A percentile compares a stretch with the other conserved stretches of the same genome.
These are phyloP conservation scores for Aleiodes alternator DNA, from an alignment of 2,888 invertebrate species.

Conservation along the genomic window DNA sequence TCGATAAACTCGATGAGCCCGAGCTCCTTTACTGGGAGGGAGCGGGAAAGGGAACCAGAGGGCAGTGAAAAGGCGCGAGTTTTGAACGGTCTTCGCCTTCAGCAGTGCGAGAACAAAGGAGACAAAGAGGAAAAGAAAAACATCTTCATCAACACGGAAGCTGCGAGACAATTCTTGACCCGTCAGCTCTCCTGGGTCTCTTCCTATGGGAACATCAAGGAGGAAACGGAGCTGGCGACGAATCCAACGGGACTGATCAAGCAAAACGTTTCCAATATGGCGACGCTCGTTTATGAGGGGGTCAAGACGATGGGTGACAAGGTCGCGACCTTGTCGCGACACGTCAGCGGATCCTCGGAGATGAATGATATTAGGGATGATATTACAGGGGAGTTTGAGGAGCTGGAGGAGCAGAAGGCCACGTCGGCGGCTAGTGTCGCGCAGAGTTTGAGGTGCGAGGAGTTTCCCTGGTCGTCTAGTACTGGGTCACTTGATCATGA, in stretches of 20 bases:
- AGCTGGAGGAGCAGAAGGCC: conserved; percentile 63
- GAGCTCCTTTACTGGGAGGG: conserved; percentile 69
- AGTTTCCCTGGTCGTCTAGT: conserved; percentile 82
- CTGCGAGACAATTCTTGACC: conserved; percentile 85
- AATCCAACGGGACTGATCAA: conserved; percentile 77
- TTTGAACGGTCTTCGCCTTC: too few relatives aligned
- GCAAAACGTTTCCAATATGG: conserved; percentile 85
- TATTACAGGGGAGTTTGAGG: conserved; percentile 75
- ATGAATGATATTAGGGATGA: conserved; percentile 78
- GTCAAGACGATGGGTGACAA: conserved; percentile 86
- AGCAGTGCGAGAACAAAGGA: conserved; percentile 67
- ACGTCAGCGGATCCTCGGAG: conserved; percentile 85
- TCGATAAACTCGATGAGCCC: conserved; percentile 79
- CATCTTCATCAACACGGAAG: conserved; percentile 87
- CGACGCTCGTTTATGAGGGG: conserved; percentile 85
- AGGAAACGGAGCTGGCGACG: conserved; percentile 81
- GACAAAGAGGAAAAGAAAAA: conserved; percentile 76
- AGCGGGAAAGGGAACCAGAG: too few relatives aligned
- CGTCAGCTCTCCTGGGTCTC: conserved; percentile 86
- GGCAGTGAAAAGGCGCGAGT: too few relatives aligned
- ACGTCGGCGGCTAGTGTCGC: conserved; percentile 66
- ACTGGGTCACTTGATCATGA: conserved; percentile 82
- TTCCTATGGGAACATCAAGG: conserved; percentile 77
- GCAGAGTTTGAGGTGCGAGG: conserved; percentile 76
- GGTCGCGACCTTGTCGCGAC: conserved; percentile 84